Evolutionary conservation across 2,888 invertebrate genomes (phyloP), one percentile per base, ranked within the genome.

Genomic region (Sminthurides aquaticus): DNA sequence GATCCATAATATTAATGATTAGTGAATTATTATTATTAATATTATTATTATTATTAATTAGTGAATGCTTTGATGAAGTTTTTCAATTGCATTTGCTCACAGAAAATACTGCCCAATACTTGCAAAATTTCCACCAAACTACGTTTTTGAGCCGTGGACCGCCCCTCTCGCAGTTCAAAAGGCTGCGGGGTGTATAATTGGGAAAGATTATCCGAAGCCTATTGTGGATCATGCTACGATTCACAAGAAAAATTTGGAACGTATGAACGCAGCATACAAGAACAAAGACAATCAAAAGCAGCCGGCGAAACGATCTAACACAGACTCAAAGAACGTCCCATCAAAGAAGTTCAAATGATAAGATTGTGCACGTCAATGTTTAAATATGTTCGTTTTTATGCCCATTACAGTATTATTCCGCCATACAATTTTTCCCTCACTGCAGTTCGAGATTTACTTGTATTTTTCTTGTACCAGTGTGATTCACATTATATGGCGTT

Each of bases 91-190:
- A 1, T 15, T 57, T 43, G 5, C 2, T 56, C 77, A 49, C 75
- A 90, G 90, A 76, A 85, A 85, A 74, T 91, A 91, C 79, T 80
- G 91, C 66, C 90, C 90, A 1, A 83, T 83, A 1, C 79, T 91
- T 71, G 87, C 87, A 78, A 86, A 88, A 74, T 87, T 88, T 79
- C 91, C 91, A 0, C 84, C 87, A 3, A 84, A 85, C 70, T 91
- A 87, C 78, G 90, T 92, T 67, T 91, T 91, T 78, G 90, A 91
- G 78, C 91, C 91, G 3, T 92, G 91, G 91, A 84, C 84, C 75
- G 90, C 91, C 3, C 89, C 91, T 0, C 84, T 86, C 68, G 79
- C 81, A 68, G 84, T 90, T 34, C 91, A 91, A 78, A 80, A 82
- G 70, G 82, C 86, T 2, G 87, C 89, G 15, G 86, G 85, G 75